Percentiles rank a stretch among this genome's conserved stretches.
These are phyloP conservation scores for Trematocara unimaculatum DNA, from an alignment of 2,113 vertebrate species.

Conservation along the genomic window DNA sequence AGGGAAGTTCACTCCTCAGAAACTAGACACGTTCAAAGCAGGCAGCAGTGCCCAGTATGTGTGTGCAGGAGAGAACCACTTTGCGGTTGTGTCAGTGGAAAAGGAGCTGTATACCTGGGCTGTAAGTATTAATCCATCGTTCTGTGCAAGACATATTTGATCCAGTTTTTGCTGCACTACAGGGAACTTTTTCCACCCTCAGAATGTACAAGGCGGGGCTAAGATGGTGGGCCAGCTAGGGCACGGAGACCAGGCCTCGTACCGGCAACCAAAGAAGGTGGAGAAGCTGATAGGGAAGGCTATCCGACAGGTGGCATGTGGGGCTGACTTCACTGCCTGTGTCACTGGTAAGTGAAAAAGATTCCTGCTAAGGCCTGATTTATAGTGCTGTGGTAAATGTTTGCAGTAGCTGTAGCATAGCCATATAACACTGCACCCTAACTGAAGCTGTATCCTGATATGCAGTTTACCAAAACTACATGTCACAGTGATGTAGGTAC, in stretches of 20 bases:
- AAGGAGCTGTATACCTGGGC: slow-evolving; percentile 99
- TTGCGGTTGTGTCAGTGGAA: slow-evolving; percentile 96
- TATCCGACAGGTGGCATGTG: slow-evolving; percentile 91
- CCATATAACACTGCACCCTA: background rate
- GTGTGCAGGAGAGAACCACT: slow-evolving; percentile 94
- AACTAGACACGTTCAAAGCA: slow-evolving; percentile 91
- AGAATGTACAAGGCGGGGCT: slow-evolving; percentile 95
- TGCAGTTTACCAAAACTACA: background rate
- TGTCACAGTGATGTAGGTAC: background rate
- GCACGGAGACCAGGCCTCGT: slow-evolving; percentile 94
- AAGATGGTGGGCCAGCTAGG: slow-evolving; percentile 96
- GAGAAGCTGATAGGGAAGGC: slow-evolving; percentile 93
- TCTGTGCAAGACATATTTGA: background rate
- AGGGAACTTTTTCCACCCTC: background rate
- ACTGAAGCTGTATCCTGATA: background rate
- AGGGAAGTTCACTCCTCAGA: slow-evolving; percentile 96
- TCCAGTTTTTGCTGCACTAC: background rate
- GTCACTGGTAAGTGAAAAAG: slow-evolving; percentile 78
- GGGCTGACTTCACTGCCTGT: slow-evolving; percentile 93
- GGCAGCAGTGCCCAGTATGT: slow-evolving; percentile 94
- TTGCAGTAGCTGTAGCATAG: background rate
- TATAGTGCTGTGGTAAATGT: background rate
- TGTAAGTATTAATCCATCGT: slow-evolving; percentile 74
- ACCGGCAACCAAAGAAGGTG: slow-evolving; percentile 90
- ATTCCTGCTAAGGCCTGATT: background rate